Conservation (phyloP, 2,113 vertebrate genomes). For the Sapayoa aenigma region DNA sequence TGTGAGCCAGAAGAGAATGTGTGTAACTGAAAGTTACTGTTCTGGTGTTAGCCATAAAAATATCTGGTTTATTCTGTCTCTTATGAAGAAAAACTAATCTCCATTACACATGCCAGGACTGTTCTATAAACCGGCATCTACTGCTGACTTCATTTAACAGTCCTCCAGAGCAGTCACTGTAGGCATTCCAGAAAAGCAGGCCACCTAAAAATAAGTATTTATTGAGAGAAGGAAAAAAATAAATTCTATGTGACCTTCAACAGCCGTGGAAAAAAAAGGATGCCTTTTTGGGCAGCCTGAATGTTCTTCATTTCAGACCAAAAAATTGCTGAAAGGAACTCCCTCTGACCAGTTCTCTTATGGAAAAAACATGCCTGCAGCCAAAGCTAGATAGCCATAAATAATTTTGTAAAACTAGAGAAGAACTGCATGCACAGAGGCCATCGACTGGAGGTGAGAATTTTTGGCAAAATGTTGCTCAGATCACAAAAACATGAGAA, state of each 20-base stretch:
- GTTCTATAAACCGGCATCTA: slow-evolving; percentile 31
- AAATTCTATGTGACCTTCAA: slow-evolving; percentile 40
- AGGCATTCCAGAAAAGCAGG: slow-evolving; percentile 46
- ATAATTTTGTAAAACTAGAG: slow-evolving; percentile 21
- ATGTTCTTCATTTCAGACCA: slow-evolving; percentile 16
- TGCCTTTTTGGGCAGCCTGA: not conserved
- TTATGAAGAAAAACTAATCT: not conserved
- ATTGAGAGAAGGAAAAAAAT: slow-evolving; percentile 9
- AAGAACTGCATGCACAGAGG: not conserved
- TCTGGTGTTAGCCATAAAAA: not conserved
- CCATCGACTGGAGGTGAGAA: not conserved
- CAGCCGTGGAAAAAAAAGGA: not conserved
- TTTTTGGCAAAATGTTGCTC: not conserved
- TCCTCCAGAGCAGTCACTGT: slow-evolving; percentile 24
- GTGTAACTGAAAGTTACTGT: not conserved
- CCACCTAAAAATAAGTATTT: slow-evolving; percentile 31
- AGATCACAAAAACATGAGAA: not conserved
- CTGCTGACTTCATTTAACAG: slow-evolving; percentile 58
- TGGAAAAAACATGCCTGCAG: not conserved
- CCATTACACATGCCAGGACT: not conserved
- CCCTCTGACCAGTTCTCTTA: slow-evolving; percentile 28
- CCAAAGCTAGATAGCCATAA: slow-evolving; percentile 36
- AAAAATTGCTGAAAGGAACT: slow-evolving; percentile 26
- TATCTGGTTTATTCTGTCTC: not conserved
- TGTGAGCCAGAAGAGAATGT: not conserved